Evolutionary conservation across 2,888 invertebrate genomes (phyloP), one percentile per base, ranked within the genome.

Genomic region (Sarcophaga carnaria): DNA sequence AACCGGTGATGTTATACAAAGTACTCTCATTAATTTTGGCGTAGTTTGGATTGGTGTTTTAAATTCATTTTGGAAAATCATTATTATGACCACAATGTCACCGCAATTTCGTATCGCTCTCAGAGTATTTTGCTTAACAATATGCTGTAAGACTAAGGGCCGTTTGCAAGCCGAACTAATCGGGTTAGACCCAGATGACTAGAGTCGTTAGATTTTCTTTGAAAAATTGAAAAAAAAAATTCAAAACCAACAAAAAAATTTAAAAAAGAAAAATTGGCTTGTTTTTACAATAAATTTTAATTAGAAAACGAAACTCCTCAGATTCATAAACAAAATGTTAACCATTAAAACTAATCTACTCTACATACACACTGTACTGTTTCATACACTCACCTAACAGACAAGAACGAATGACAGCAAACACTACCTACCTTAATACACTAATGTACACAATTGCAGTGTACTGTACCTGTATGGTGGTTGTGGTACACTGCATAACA

Each of bases 21-120:
- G 97, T 91, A 97, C 97, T 90, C 96, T 97, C 94, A 94, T 98
- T 89, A 97, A 98, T 94, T 99, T 98, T 93, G 96, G 96, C 88
- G 96, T 98, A 89, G 97, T 98, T 79, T 99, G 99, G 99, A 94
- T 99, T 90, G 99, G 98, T 71, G 96, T 99, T 90, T 95, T 98
- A 89, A 99, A 99, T 94, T 98, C 98, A 72, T 97, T 98, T 94
- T 98, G 98, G 97, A 99, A 99, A 94, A 97, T 98, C 88, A 94
- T 99, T 88, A 97, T 99, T 90, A 96, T 99, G 93, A 95, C 97
- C 89, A 95, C 97, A 86, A 95, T 99, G 94, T 98, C 98, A 93
- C 97, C 98, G 67, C 98, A 98, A 93, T 99, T 99, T 94, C 95
- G 99, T 88, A 95, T 97, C 87, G 98, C 98, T 69, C 95, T 98